Base-by-base conservation (phyloP, 2,797 vertebrate species). In the Enteromius treurensis region DNA sequence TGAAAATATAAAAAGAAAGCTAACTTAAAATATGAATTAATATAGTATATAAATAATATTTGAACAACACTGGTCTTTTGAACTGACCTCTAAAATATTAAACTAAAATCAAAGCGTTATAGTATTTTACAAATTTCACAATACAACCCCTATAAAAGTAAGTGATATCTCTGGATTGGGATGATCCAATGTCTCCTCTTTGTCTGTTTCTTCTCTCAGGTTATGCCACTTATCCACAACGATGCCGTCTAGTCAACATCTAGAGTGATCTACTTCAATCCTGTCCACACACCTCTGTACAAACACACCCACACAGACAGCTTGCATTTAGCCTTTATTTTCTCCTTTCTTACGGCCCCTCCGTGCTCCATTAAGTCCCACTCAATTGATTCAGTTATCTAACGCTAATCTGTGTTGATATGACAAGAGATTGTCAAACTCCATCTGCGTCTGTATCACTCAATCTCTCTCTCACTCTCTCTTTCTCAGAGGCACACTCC, bases 401-500 rank as follows among this genome's bases (percentile, higher is more conserved):
- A 53, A 90, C 55, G 83, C 80, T 89, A 88, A 93, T 86, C 84
- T 87, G 58, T 45, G 77, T 80, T 89, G 88, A 93, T 90, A 89
- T 89, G 86, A 81, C 89, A 90, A 89, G 85, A 88, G 88, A 90
- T 89, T 89, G 79, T 84, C 75, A 71, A 82, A 64, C 51, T 80
- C 60, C 68, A 67, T 77, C 60, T 79, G 83, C n/a, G 8, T 87
- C 45, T 6, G 60, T 82, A 34, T 74, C 62, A 9, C 51, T 55
- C 26, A 23, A 34, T 70, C 17, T 79, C 68, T 83, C 45, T 55
- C 58, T 79, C 42, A 80, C 29, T 80, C 23, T 79, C 7, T 79
- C 69, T 83, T 85, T 79, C 69, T 34, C 91, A 95, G 95, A 95
- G 89, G 96, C 96, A 79, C 95, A 96, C 60, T 95, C 96, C 90